A percentile compares a stretch with the other conserved stretches of the same genome.
These are phyloP conservation scores for Astropecten irregularis DNA, from an alignment of 53 echinoderm and acorn worm genomes.

Conservation along the genomic window DNA sequence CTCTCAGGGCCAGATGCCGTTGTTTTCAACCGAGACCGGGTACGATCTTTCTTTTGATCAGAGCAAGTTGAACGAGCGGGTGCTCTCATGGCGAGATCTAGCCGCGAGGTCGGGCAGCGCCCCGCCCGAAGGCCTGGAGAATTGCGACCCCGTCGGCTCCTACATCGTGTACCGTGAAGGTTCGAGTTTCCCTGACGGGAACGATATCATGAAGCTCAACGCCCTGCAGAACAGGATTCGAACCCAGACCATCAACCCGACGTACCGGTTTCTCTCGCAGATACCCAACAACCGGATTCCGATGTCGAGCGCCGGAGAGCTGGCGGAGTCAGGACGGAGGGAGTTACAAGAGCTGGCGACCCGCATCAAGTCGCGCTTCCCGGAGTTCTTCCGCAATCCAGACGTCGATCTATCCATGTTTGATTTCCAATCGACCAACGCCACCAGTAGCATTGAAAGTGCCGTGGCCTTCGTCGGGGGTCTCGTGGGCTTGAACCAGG, in stretches of 20 bases:
- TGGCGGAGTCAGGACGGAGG: slow-evolving; percentile 53
- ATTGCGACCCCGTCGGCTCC: slow-evolving; percentile 43
- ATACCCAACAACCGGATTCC: slow-evolving; percentile 44
- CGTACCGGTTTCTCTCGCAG: slow-evolving; percentile 52
- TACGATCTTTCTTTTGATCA: slow-evolving; percentile 37
- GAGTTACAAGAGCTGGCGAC: slow-evolving; percentile 62
- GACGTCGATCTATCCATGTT: slow-evolving; percentile 14
- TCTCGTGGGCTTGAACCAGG: slow-evolving; percentile 39
- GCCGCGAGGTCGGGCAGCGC: neutral
- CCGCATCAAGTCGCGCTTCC: slow-evolving; percentile 64
- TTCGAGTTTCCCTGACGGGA: slow-evolving; percentile 53
- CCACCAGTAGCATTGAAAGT: slow-evolving; percentile 58
- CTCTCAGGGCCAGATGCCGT: slow-evolving; percentile 8
- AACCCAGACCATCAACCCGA: slow-evolving; percentile 35
- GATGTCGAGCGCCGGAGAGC: slow-evolving; percentile 17
- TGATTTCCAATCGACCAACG: slow-evolving; percentile 62
- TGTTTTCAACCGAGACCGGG: slow-evolving; percentile 50
- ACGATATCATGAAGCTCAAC: slow-evolving; percentile 51
- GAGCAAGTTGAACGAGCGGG: neutral
- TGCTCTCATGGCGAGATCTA: slow-evolving; percentile 18
- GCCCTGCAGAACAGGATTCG: slow-evolving; percentile 48
- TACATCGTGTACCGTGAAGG: slow-evolving; percentile 72
- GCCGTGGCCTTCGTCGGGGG: slow-evolving; percentile 67
- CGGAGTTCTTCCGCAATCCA: slow-evolving; percentile 35
- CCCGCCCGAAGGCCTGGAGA: slow-evolving; percentile 24